Evolutionary conservation across 1,140 invertebrate genomes (phyloP).

Genomic region (Sitodiplosis mosellana): DNA sequence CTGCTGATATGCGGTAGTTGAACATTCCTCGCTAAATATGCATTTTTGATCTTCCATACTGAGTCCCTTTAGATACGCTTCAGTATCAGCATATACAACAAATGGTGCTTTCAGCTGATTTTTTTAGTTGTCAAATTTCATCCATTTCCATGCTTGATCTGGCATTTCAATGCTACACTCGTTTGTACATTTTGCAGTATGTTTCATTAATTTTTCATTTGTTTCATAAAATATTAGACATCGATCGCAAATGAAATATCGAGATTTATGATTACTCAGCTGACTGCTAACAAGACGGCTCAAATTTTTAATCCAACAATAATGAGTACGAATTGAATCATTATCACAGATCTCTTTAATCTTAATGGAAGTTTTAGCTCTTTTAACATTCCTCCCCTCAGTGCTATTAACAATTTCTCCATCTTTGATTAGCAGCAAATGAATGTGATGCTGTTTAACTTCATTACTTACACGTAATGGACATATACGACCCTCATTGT

Average conservation of each 20-base stretch:
- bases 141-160: too few species aligned
- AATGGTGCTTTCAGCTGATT: slow-evolving; percentile 14
- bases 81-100: slow-evolving; percentile 20
- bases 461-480: slow-evolving; percentile 1
- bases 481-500: slow-evolving; percentile 1
- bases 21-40: too few species aligned
- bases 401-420: not conserved
- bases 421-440: slow-evolving; percentile 5
- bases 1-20: too few species aligned
- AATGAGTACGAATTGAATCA: slow-evolving; percentile 7
- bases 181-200: too few species aligned
- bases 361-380: too few species aligned
- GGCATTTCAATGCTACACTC: too few species aligned
- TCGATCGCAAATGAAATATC: slow-evolving; percentile 15
- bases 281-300: slow-evolving; percentile 13
- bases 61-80: slow-evolving; percentile 11
- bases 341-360: too few species aligned
- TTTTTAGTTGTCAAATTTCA: slow-evolving; percentile 11
- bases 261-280: slow-evolving; percentile 9
- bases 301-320: slow-evolving; percentile 15
- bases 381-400: too few species aligned
- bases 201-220: too few species aligned
- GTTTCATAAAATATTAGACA: slow-evolving; percentile 12
- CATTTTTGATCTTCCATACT: too few species aligned
- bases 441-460: slow-evolving; percentile 3